Percentiles rank a stretch among this genome's conserved stretches.
These are phyloP conservation scores for Zalophus californianus DNA, from an alignment of 2,797 vertebrate genomes.

Conservation along the genomic window DNA sequence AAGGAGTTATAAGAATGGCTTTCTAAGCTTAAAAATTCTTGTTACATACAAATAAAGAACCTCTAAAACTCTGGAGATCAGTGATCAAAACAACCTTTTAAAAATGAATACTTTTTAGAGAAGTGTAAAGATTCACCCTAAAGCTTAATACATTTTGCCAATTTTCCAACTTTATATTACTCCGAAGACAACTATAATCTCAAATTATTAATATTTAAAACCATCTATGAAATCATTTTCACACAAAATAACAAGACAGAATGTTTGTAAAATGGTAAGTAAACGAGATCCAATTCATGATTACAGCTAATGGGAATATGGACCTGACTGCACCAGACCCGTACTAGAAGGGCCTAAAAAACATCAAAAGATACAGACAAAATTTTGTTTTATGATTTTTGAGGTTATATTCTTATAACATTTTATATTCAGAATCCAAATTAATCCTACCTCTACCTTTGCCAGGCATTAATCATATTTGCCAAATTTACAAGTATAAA, in stretches of 20 bases:
- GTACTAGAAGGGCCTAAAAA: constrained; percentile 12
- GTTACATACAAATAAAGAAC: not conserved
- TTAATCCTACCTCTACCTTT: constrained; percentile 21
- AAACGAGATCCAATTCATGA: not conserved
- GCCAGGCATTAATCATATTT: not conserved
- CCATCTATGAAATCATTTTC: constrained; percentile 21
- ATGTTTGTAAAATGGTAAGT: not conserved
- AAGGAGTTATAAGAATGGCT: not conserved
- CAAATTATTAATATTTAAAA: constrained; percentile 57
- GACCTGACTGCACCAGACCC: not conserved
- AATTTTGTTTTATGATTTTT: not conserved
- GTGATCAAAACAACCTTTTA: constrained; percentile 29
- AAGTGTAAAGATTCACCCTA: not conserved
- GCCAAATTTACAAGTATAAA: constrained; percentile 50
- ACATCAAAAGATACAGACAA: not conserved
- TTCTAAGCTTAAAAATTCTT: constrained; percentile 47
- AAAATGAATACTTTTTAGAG: constrained; percentile 30
- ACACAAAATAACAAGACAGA: constrained; percentile 26
- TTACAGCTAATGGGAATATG: not conserved
- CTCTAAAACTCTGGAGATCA: not conserved
- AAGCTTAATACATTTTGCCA: not conserved
- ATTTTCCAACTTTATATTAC: constrained; percentile 32
- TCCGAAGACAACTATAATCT: constrained; percentile 8
- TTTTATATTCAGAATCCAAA: constrained; percentile 53
- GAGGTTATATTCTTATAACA: not conserved